Evolutionary conservation across 92 coral and sea anemone species (phyloP).

Genomic region (Siderastrea radians): DNA sequence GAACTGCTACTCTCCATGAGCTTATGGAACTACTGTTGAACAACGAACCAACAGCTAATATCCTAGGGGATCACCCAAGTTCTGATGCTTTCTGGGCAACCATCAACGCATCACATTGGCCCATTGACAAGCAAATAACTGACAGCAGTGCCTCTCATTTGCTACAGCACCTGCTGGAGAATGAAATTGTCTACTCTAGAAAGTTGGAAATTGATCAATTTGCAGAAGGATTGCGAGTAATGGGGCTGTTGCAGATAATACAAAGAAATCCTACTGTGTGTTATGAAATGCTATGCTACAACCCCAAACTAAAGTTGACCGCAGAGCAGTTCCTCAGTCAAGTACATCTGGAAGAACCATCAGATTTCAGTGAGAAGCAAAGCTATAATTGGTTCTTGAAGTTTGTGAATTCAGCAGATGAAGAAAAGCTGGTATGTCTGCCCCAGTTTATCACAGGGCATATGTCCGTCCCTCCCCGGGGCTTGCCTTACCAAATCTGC

Average conservation of each 20-base stretch:
- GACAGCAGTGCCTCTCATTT: slow-evolving; percentile 53
- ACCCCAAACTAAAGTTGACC: slow-evolving; percentile 24
- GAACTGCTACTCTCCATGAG: slow-evolving; percentile 41
- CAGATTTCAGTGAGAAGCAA: slow-evolving; percentile 59
- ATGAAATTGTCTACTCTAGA: slow-evolving; percentile 65
- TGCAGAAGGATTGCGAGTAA: slow-evolving; percentile 54
- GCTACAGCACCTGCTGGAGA: slow-evolving; percentile 62
- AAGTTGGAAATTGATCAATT: slow-evolving; percentile 69
- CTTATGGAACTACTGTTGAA: slow-evolving; percentile 44
- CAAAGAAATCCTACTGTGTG: slow-evolving; percentile 37
- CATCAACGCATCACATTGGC: slow-evolving; percentile 67
- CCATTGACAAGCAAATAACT: slow-evolving; percentile 48
- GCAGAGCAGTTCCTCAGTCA: slow-evolving; percentile 39
- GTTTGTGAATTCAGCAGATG: slow-evolving; percentile 40
- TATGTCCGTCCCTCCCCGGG: slow-evolving; percentile 39
- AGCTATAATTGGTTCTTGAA: slow-evolving; percentile 55
- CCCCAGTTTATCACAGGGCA: slow-evolving; percentile 50
- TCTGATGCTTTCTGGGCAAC: slow-evolving; percentile 62
- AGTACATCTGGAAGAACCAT: slow-evolving; percentile 32
- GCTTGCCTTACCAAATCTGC: slow-evolving; percentile 45
- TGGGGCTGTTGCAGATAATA: slow-evolving; percentile 56
- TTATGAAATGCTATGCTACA: slow-evolving; percentile 53
- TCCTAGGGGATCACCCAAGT: slow-evolving; percentile 44
- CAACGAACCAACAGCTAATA: slow-evolving; percentile 14
- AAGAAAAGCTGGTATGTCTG: slow-evolving; percentile 45